A percentile compares a stretch with the other conserved stretches of the same genome.
phyloP scores from a whole-genome alignment of 2,888 invertebrate genomes.

The Griposia aprilina region DNA sequence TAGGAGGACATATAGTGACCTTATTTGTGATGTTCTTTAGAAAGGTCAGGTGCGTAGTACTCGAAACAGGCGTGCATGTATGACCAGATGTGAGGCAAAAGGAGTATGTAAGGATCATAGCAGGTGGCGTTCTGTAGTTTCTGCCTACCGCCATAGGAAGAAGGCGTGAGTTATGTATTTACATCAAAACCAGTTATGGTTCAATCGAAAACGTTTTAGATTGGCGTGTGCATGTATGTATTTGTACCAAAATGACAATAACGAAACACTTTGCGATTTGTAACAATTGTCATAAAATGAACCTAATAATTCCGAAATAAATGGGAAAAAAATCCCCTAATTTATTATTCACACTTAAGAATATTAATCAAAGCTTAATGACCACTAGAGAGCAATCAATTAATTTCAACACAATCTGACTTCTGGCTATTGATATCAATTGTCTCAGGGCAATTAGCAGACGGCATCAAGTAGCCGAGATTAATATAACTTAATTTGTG shows the following conservation, averaged over 20 bases:
- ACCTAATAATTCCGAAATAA: background rate
- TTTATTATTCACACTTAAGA: constrained; percentile 2
- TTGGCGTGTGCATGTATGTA: no score
- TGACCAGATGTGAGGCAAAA: no score
- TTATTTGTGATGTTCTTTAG: no score
- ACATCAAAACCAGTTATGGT: no score
- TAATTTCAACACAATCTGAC: constrained; percentile 47
- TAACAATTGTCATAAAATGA: background rate
- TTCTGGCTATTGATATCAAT: constrained; percentile 61
- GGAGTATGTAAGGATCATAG: no score
- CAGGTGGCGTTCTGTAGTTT: no score
- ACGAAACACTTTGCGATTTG: background rate
- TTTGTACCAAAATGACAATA: background rate
- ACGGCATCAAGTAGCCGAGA: constrained; percentile 51
- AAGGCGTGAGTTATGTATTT: no score
- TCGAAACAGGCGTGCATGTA: no score
- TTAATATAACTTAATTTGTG: constrained; percentile 61
- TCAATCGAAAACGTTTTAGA: no score
- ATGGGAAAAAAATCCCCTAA: background rate
- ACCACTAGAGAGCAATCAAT: constrained; percentile 44
- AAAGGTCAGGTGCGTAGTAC: no score
- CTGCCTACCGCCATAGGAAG: no score
- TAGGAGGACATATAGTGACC: no score
- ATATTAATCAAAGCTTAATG: constrained; percentile 22
- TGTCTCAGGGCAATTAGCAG: constrained; percentile 49